These are phyloP conservation scores for Cygnus buccinator DNA, from an alignment of 2,113 vertebrate species.

Conservation along the genomic window DNA sequence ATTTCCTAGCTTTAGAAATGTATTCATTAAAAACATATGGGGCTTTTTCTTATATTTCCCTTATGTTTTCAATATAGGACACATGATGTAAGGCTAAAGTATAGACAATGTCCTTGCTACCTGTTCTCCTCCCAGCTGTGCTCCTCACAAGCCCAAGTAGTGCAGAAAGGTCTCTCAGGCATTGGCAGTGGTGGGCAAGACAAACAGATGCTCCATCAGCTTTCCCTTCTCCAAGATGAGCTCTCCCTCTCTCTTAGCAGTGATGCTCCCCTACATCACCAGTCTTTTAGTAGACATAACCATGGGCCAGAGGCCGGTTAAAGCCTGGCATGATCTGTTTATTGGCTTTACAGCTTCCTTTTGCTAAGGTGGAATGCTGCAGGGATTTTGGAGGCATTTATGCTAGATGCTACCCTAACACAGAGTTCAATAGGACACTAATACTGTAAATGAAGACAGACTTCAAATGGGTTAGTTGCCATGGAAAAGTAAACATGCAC, in stretches of 20 bases:
- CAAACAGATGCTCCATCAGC: fast-evolving
- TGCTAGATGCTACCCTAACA: neutral
- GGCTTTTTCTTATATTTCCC: neutral
- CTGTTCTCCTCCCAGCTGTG: neutral
- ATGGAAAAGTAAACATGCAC: neutral
- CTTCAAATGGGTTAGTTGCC: neutral
- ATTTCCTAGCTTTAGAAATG: neutral
- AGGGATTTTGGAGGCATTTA: neutral
- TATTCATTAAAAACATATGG: neutral
- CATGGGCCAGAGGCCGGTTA: neutral
- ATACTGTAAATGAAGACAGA: neutral
- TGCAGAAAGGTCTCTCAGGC: neutral
- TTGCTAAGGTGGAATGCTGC: neutral
- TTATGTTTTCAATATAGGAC: neutral
- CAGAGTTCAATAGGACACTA: neutral
- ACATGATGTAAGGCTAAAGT: neutral
- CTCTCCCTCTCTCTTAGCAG: neutral
- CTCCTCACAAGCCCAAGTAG: neutral
- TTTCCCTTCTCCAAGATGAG: neutral
- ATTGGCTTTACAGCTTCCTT: neutral
- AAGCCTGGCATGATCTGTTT: neutral
- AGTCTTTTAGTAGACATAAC: neutral
- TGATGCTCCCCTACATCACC: neutral
- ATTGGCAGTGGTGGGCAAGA: fast-evolving
- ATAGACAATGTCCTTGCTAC: neutral